Base-by-base conservation (phyloP, 2,797 vertebrate genomes). In the Tympanoctomys barrerae region DNA sequence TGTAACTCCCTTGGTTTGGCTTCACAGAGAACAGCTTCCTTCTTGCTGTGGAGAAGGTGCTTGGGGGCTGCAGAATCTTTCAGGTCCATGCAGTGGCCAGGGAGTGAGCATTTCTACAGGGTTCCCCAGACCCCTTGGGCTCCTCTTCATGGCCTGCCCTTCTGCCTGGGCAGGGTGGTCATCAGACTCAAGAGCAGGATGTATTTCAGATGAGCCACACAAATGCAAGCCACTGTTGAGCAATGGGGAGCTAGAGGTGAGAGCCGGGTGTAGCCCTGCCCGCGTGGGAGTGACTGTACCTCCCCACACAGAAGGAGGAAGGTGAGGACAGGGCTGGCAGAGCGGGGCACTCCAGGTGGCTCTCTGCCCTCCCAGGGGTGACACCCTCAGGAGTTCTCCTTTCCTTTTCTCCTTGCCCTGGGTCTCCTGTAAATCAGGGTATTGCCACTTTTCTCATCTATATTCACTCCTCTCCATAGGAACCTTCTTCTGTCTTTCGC, bases 401-500 rank as follows among this genome's bases (percentile, higher is more conserved):
- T 75, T 42, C 70, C 36, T 39, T 2, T 4, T 39, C 36, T 73
- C n/a, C 64, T 3, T 21, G 5, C n/a, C 24, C 33, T 16, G 49
- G 21, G 3, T 42, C 80, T 89, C 49, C 71, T 24, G 14, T 75
- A 42, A 42, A 13, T 42, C 71, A 1, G n/a, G 10, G 39, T 14
- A 3, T 75, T 42, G 24, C 5, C 21, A 24, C 70, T 73, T 73
- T 73, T 89, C 2, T 26, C 18, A 5, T 77, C 83, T 70, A 19
- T 3, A 0, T 1, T 2, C 64, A 4, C 11, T 33, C n/a, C 31
- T 68, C 8, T 52, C 73, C 68, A 39, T n/a, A 1, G 2, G 52
- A 59, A 0, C 77, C 4, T 54, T 12, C 62, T 7, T 4, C 57
- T 83, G 54, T 39, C 26, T 18, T 31, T 7, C 66, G 0, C n/a